Evolutionary conservation across 2,113 vertebrate genomes (phyloP), one percentile per base, ranked within the genome.

Genomic region (Lycaon pictus): DNA sequence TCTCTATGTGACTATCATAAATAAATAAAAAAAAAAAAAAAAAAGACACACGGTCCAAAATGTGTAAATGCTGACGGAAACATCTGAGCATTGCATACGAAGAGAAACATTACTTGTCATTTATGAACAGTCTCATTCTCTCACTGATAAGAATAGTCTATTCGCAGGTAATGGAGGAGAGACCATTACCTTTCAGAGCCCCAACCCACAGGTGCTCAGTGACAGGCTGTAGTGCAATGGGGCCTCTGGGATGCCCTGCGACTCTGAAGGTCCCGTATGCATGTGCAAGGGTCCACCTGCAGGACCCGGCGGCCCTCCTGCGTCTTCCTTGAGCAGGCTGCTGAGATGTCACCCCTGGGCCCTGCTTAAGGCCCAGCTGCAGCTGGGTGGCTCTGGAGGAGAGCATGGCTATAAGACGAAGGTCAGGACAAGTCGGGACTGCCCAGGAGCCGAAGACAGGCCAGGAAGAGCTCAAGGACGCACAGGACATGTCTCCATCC

Each of bases 71-170:
- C 65, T 79, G 62, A 27, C 1, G 6, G 12, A 22, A 43, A 29
- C 22, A 7, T 10, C 3, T 2, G 9, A 29, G 32, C 56, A 48
- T 13, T 17, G 32, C 0, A 0, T 0, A 2, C 4, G 27, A 32
- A 17, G 29, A n/a, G 25, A 35, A 32, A 76, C 37, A 43, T 1
- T 2, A 6, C 3, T 35, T 51, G 15, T 27, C 53, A 1, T 13
- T 37, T 2, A 7, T 0, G 1, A 0, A 13, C 25, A 1, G 20
- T 6, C 0, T 1, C 15, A 2, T 13, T 22, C 1, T 0, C 17
- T 15, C 4, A 3, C 29, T 8, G 76, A 20, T 1, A 27, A 53
- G 35, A n/a, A 11, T 5, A 3, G 35, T 4, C 5, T 1, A 0
- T 53, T 22, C 51, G 13, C 0, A 4, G 65, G 19, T 23, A 37